These are phyloP conservation scores for Calliopsis andreniformis DNA, from an alignment of 1,140 invertebrate species.

Conservation along the genomic window DNA sequence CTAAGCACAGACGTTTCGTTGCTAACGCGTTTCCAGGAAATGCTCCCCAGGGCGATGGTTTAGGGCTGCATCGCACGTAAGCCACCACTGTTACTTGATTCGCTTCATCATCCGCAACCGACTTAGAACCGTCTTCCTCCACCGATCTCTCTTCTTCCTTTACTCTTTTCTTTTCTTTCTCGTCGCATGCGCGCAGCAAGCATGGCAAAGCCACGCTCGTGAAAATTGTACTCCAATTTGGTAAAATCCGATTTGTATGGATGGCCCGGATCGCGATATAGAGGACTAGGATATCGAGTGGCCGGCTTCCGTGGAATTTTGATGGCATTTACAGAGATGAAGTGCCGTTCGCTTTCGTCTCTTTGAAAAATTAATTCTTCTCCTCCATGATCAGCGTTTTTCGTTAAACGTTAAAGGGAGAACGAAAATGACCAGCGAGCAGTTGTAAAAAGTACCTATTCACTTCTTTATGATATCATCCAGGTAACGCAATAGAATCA, in stretches of 20 bases:
- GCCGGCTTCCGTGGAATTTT: constrained; percentile 41
- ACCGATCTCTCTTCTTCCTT: constrained; percentile 3
- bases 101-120: constrained; percentile 61
- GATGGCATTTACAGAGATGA: constrained; percentile 41
- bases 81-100: constrained; percentile 63
- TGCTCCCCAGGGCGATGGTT: constrained; percentile 50
- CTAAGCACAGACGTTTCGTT: constrained; percentile 61
- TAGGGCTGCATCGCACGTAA: constrained; percentile 66
- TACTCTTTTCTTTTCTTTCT: neutral
- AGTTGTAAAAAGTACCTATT: too few species aligned
- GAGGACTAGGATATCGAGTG: constrained; percentile 42
- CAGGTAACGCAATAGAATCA: too few species aligned
- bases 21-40: constrained; percentile 62
- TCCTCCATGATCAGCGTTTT: neutral
- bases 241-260: constrained; percentile 62
- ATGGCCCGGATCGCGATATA: constrained; percentile 48
- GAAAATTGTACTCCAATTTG: constrained; percentile 65
- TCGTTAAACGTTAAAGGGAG: constrained; percentile 34
- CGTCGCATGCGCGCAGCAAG: neutral
- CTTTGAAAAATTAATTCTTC: constrained; percentile 54
- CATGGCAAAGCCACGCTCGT: constrained; percentile 16
- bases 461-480: too few species aligned
- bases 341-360: constrained; percentile 10
- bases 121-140: constrained; percentile 35
- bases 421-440: constrained; percentile 10